Evolutionary conservation across 2,888 invertebrate species (phyloP).

Genomic region (Syrista parreyssii): DNA sequence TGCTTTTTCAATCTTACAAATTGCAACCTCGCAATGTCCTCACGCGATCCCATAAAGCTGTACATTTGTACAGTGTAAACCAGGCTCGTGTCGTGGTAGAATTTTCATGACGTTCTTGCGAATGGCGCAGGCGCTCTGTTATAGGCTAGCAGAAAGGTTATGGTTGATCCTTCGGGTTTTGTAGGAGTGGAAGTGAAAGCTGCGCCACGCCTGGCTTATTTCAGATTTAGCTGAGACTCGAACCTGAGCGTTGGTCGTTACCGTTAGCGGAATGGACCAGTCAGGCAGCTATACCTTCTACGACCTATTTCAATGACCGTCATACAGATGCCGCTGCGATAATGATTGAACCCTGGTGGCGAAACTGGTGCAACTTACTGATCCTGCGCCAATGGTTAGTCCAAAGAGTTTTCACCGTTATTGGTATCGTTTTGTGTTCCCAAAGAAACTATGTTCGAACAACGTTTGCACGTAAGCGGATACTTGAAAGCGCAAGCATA

Average conservation of each 20-base stretch:
- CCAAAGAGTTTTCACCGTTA: not conserved
- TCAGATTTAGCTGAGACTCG: conserved; percentile 62
- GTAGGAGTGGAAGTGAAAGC: conserved; percentile 16
- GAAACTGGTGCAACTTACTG: not conserved
- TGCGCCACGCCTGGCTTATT: conserved; percentile 52
- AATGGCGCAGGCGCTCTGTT: not conserved
- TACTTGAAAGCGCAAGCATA: not conserved
- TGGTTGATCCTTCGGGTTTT: not conserved
- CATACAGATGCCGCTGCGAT: conserved; percentile 66
- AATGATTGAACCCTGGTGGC: conserved; percentile 53
- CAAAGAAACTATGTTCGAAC: not conserved
- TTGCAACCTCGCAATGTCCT: not conserved
- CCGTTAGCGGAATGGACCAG: conserved; percentile 65
- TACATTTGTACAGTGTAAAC: not conserved
- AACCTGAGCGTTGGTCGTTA: conserved; percentile 62
- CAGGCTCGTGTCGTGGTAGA: not conserved
- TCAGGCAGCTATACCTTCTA: conserved; percentile 48
- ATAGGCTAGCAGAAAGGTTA: not conserved
- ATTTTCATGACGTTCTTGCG: not conserved
- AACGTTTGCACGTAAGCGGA: not conserved
- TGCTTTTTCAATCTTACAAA: not conserved
- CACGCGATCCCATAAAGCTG: not conserved
- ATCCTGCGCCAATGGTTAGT: not conserved
- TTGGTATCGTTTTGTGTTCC: not conserved
- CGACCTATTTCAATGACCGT: conserved; percentile 64